Conservation (phyloP, 1,140 invertebrate genomes). For the Nylanderia fulva region DNA sequence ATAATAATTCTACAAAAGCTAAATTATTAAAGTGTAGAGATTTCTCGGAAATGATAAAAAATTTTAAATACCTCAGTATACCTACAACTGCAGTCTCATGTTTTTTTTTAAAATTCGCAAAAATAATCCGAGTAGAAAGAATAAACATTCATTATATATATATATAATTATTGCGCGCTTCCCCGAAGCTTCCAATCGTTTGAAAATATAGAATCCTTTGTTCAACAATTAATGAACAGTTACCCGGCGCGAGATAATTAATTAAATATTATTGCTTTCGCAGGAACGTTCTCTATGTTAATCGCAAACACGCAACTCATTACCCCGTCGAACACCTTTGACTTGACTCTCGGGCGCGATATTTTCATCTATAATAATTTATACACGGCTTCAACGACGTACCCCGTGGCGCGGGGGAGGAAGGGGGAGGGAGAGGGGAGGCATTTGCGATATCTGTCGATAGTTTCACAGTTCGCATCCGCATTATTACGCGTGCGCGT, state of each 20-base stretch:
- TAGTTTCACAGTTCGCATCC: conserved; percentile 12
- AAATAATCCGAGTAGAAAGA: neutral
- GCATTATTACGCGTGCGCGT: conserved; percentile 49
- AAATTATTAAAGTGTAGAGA: neutral
- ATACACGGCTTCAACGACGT: conserved; percentile 11
- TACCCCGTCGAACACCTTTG: conserved; percentile 7
- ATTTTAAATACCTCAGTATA: neutral
- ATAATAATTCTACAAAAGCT: conserved; percentile 11
- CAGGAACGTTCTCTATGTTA: neutral
- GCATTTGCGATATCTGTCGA: conserved; percentile 55
- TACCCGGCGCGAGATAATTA: neutral
- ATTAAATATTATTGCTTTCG: neutral
- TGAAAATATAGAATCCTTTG: neutral
- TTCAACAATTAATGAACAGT: neutral
- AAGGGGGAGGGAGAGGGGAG: neutral
- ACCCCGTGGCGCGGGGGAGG: neutral
- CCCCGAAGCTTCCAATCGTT: neutral
- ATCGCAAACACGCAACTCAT: conserved; percentile 35
- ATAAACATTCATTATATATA: too few species aligned
- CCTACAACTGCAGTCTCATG: neutral
- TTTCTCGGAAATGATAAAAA: conserved; percentile 36
- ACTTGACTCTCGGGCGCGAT: conserved; percentile 23
- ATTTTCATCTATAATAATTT: conserved; percentile 54
- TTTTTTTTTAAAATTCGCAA: neutral
- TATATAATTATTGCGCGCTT: neutral